A percentile compares a stretch with the other conserved stretches of the same genome.
These are phyloP conservation scores for Cataglyphis rosenhaueri DNA, from an alignment of 2,888 invertebrate genomes.

Conservation along the genomic window DNA sequence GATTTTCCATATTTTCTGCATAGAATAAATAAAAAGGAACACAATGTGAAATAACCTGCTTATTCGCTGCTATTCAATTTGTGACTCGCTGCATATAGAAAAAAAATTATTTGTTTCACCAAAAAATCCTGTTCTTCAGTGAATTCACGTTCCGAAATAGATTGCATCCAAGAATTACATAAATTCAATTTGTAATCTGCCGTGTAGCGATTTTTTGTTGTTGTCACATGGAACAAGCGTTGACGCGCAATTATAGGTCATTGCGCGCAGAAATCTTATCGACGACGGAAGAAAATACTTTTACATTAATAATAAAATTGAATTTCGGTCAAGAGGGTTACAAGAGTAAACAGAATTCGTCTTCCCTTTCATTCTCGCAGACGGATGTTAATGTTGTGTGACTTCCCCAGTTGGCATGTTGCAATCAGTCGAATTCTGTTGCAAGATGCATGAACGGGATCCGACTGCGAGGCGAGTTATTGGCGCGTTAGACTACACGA, in stretches of 20 bases:
- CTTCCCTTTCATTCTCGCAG: neutral
- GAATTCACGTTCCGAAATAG: constrained; percentile 15
- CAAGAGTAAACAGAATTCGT: neutral
- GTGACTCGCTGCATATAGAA: neutral
- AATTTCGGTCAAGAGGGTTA: neutral
- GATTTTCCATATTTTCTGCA: neutral
- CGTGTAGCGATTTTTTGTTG: constrained; percentile 20
- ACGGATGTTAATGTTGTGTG: constrained; percentile 42
- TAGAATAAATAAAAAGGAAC: neutral
- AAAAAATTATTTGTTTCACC: constrained; percentile 48
- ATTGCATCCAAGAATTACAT: constrained; percentile 36
- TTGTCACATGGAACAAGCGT: constrained; percentile 3
- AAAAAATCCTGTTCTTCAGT: constrained; percentile 29
- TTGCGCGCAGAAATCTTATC: constrained; percentile 10
- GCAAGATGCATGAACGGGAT: constrained; percentile 37
- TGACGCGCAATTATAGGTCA: constrained; percentile 9
- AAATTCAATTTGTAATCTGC: constrained; percentile 34
- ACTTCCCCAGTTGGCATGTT: constrained; percentile 36
- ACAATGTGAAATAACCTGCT: neutral
- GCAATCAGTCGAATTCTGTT: constrained; percentile 35
- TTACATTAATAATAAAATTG: constrained; percentile 17
- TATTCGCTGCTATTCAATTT: neutral
- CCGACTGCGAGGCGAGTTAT: constrained; percentile 27
- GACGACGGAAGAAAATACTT: constrained; percentile 1
- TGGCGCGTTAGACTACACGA: constrained; percentile 18